phyloP scores from a whole-genome alignment of 2,797 vertebrate species.

The Pantherophis vulpinus region DNA sequence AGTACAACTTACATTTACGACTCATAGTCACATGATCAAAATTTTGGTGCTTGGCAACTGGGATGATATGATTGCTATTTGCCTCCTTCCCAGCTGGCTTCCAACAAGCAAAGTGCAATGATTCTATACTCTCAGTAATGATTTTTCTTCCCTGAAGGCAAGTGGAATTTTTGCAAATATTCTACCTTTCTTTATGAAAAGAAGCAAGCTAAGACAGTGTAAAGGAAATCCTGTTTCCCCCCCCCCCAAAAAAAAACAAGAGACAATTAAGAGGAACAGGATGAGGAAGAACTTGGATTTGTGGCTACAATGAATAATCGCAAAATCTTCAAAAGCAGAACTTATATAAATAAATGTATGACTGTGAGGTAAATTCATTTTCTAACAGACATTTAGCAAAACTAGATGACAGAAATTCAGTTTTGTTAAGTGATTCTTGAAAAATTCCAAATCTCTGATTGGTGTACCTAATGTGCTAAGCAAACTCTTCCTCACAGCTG shows the following conservation, averaged over 20 bases:
- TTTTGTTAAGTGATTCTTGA: not conserved
- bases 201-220: not conserved
- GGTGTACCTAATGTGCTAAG: not conserved
- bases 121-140: not conserved
- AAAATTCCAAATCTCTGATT: not conserved
- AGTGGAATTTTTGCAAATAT: not conserved
- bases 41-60: not conserved
- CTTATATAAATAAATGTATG: not conserved
- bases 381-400: not conserved
- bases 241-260: not conserved
- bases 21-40: not conserved
- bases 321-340: slow-evolving; percentile 1
- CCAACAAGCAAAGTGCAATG: not conserved
- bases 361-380: not conserved
- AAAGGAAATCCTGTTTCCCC: not conserved
- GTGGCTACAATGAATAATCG: not conserved
- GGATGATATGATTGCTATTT: not conserved
- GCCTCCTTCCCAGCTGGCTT: not conserved
- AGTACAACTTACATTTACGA: not conserved
- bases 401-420: not conserved
- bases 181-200: not conserved
- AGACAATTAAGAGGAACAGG: not conserved
- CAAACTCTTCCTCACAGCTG: not conserved
- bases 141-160: not conserved
- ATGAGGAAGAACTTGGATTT: not conserved